Evolutionary conservation across 2,113 vertebrate species (phyloP).

Genomic region (Prionailurus bengalensis): DNA sequence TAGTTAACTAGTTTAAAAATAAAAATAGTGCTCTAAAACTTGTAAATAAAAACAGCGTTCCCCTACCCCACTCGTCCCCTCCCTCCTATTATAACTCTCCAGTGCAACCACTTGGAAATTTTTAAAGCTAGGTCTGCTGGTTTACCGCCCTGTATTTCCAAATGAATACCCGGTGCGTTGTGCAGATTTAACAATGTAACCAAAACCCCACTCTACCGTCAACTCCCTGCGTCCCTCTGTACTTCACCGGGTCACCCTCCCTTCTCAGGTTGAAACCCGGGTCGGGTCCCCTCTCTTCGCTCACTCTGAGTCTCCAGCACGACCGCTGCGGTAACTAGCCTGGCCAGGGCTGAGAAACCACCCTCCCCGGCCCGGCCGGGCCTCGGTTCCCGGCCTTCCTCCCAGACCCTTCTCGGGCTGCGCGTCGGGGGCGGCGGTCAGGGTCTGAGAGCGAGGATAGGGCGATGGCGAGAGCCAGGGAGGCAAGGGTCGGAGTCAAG

Average conservation of each 20-base stretch:
- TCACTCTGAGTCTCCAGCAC: not conserved
- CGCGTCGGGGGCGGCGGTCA: too few species aligned
- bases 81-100: not conserved
- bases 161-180: not conserved
- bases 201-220: not conserved
- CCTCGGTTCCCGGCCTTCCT: not conserved
- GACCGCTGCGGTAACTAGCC: not conserved
- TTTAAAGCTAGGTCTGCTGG: not conserved
- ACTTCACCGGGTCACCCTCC: not conserved
- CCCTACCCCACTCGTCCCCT: too few species aligned
- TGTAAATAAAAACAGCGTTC: not conserved
- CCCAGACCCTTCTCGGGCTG: not conserved
- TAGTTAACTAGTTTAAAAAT: conserved; percentile 31
- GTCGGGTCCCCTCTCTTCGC: too few species aligned
- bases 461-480: not conserved
- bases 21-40: not conserved
- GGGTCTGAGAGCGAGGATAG: not conserved
- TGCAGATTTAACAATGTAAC: not conserved
- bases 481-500: not conserved
- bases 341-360: accelerated
- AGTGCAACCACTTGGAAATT: not conserved
- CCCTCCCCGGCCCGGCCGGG: not conserved
- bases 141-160: not conserved
- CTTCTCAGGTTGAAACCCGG: not conserved
- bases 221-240: accelerated